phyloP scores from a whole-genome alignment of 1,140 invertebrate genomes.

The Melitaea cinxia region DNA sequence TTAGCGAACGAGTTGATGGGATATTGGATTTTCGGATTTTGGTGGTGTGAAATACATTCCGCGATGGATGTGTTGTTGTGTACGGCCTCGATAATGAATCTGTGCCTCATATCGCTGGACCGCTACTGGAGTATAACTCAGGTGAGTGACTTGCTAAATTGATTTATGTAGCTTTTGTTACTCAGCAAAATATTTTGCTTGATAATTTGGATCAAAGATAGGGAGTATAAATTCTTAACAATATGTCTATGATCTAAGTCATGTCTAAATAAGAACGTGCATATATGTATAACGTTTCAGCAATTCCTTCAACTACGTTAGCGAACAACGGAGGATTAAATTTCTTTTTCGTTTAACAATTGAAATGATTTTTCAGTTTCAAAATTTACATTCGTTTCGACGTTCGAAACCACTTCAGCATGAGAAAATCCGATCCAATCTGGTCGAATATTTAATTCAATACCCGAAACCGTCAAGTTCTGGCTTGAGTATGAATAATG shows the following conservation, averaged over 20 bases:
- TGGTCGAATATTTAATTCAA: conserved; percentile 28
- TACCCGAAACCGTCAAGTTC: conserved; percentile 20
- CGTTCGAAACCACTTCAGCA: conserved; percentile 10
- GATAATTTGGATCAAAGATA: no score
- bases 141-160: conserved; percentile 54
- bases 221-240: no score
- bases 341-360: background rate
- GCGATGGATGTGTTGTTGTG: conserved; percentile 98
- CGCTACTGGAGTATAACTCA: conserved; percentile 98
- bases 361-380: conserved; percentile 15
- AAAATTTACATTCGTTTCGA: conserved; percentile 5
- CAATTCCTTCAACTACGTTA: conserved; percentile 4
- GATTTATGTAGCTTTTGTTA: background rate
- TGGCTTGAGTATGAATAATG: conserved; percentile 27
- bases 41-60: conserved; percentile 97
- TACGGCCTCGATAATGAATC: conserved; percentile 97
- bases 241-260: no score
- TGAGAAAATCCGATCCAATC: conserved; percentile 22
- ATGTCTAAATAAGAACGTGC: background rate
- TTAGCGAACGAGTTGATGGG: conserved; percentile 98
- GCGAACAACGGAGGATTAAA: background rate
- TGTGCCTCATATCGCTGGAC: conserved; percentile 97
- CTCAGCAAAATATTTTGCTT: no score
- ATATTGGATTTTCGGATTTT: conserved; percentile 97
- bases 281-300: background rate